Base-by-base conservation (phyloP, 2,888 invertebrate species). In the Corbicula japonica region DNA sequence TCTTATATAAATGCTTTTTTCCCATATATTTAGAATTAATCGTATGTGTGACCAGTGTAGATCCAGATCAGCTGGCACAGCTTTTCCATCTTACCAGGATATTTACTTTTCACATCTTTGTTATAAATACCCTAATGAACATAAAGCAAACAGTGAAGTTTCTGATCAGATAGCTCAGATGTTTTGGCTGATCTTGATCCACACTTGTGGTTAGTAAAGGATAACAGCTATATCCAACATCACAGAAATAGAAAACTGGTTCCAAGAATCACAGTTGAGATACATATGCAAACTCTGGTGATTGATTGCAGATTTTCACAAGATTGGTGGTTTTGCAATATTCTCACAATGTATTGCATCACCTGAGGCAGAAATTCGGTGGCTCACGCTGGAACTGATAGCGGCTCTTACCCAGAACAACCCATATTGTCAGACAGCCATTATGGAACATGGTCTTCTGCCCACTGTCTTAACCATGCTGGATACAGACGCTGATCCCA, bases 331-430 rank as follows among this genome's bases (percentile, higher is more conserved):
- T 0, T 97, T 96, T 84, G 94, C 95, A 0, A 94, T 97, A n/a
- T 95, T 98, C 72, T 94, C 95, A 0, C 94, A 95, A 0, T 96
- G 96, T 89, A 94, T 97, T 34, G 94, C 95, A 79, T 95, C 95
- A 32, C 93, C 94, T 5, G 95, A 96, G 85, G 92, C 94, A 0
- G 94, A 95, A 23, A 94, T 98, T 0, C 94, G 96, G 41, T 94
- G 95, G 76, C 93, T 94, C 46, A 95, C 96, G 1, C 96, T 96
- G 15, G 95, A 95, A 34, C 93, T 97, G 18, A 94, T 98, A 2
- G 97, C 96, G 0, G 96, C 96, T 88, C 92, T 97, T 73, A 96
- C 96, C 41, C 98, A 98, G 93, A 97, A 98, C 94, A 98, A 98
- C 94, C 95, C 96, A 0, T 96, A 95, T 91, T 97, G 97, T 87